Conservation (phyloP, 2,888 invertebrate genomes). For the Dryomyza anilis region DNA sequence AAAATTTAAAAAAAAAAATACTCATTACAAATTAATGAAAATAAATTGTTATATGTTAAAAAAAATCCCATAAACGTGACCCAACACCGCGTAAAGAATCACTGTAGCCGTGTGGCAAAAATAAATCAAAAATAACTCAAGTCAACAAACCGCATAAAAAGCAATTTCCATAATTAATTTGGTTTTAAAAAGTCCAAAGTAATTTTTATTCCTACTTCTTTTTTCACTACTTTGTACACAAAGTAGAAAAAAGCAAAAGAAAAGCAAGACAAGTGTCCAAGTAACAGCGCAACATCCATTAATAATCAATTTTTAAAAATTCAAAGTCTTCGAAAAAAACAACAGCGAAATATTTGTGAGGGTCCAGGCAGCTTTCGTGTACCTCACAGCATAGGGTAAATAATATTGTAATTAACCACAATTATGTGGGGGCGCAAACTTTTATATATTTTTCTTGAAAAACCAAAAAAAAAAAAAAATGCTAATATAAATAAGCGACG, state of each 20-base stretch:
- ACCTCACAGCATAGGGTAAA: constrained; percentile 6
- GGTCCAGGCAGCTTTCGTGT: neutral
- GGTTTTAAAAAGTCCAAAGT: too few relatives aligned
- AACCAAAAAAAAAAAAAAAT: too few relatives aligned
- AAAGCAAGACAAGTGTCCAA: neutral
- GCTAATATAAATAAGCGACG: constrained; percentile 35
- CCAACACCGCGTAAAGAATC: neutral
- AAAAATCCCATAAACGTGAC: constrained; percentile 11
- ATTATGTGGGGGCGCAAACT: constrained; percentile 49
- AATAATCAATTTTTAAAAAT: constrained; percentile 35
- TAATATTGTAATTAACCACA: constrained; percentile 49
- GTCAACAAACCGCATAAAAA: constrained; percentile 36
- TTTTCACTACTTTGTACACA: constrained; percentile 20
- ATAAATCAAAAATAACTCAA: constrained; percentile 35
- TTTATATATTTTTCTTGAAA: neutral
- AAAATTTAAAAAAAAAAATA: too few relatives aligned
- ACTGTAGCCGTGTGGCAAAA: constrained; percentile 8
- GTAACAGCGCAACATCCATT: constrained; percentile 30
- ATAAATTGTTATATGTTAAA: constrained; percentile 51
- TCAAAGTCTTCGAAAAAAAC: constrained; percentile 11
- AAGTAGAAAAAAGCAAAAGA: neutral
- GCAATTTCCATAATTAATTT: constrained; percentile 59
- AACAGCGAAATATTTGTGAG: neutral
- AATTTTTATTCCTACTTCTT: too few relatives aligned
- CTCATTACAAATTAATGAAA: constrained; percentile 54